Evolutionary conservation across 2,797 vertebrate species (phyloP), one percentile per base, ranked within the genome.

Genomic region (Poeciliopsis gracilis): DNA sequence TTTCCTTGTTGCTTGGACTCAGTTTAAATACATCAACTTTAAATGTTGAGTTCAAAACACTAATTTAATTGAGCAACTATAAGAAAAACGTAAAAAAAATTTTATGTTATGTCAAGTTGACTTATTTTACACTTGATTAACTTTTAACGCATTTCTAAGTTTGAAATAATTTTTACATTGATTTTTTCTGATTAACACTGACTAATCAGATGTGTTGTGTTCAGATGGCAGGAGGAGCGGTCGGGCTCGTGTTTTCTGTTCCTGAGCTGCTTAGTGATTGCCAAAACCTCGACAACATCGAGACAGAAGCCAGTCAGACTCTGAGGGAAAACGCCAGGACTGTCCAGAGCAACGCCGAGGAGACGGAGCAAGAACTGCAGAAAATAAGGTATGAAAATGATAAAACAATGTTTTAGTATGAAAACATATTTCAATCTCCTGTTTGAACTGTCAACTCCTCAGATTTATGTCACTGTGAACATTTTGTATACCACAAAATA

Each of bases 141-240:
- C 38, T 41, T 41, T 41, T 9, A 41, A 41, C 8, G 8, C 38
- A 9, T 41, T 41, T 41, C 7, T 8, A 41, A 41, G 8, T 41
- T 41, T 41, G 38, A 41, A 41, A 41, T 41, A 41, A 41, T 41
- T 41, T 41, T 1, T 41, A 1, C 38, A 41, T 41, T 8, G 38
- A 41, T 8, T 41, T 41, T 8, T 38, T 36, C 2, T 41, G 20
- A 23, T 41, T 2, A 69, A 25, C 9, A 1, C 41, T 2, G 47
- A 2, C 18, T 8, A 45, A 12, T 70, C 2, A 43, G 4, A 15
- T 49, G 16, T 72, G n/a, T 49, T 30, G n/a, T 30, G n/a, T 49
- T 72, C 46, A 72, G 70, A 2, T 49, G 49, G 70, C 70, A 47
- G 70, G 70, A 10, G 70, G 70, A 72, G 70, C 45, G 1, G 70